Conservation (phyloP, 2,797 vertebrate genomes). For the Spheniscus humboldti region DNA sequence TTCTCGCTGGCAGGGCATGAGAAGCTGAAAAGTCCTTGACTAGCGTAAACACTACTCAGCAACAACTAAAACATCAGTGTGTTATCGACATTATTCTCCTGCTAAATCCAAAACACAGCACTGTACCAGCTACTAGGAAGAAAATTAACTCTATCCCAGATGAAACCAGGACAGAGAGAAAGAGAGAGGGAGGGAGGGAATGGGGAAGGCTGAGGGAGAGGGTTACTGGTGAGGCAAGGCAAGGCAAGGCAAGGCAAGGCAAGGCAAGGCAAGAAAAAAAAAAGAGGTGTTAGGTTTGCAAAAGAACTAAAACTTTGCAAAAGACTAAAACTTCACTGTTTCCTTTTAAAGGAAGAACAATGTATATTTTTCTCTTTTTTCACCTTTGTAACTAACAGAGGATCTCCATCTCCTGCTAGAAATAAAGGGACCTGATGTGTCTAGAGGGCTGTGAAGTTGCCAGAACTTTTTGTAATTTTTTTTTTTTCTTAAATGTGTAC, state of each 20-base stretch:
- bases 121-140: too few species aligned
- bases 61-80: too few species aligned
- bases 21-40: too few species aligned
- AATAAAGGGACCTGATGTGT: neutral
- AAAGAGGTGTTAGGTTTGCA: neutral
- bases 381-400: neutral
- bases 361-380: neutral
- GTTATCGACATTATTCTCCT: too few species aligned
- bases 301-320: neutral
- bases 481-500: neutral
- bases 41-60: too few species aligned
- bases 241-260: neutral
- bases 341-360: neutral
- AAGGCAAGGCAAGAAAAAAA: neutral
- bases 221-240: fast-evolving
- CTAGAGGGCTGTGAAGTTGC: neutral
- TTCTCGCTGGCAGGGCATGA: too few species aligned
- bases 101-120: too few species aligned
- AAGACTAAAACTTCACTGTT: neutral
- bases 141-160: too few species aligned
- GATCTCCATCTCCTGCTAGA: neutral
- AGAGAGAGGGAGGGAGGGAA: too few species aligned
- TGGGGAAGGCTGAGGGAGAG: neutral
- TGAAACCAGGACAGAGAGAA: too few species aligned
- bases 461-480: neutral